Percentiles rank a stretch among this genome's conserved stretches.
Conservation (phyloP, 1,140 invertebrate genomes). For the Mamestra configurata region DNA sequence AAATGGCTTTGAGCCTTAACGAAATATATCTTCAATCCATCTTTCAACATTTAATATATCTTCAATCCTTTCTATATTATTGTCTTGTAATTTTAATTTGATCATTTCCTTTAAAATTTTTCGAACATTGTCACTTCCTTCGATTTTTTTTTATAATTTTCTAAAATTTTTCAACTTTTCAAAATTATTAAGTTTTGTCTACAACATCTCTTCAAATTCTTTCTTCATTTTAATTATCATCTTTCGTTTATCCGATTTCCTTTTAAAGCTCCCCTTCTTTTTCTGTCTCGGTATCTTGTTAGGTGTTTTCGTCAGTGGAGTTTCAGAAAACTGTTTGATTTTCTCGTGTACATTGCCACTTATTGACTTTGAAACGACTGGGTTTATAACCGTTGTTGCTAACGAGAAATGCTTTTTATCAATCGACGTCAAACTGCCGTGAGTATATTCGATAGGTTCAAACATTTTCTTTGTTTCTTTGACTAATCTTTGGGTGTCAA, state of each 20-base stretch:
- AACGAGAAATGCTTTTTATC: conserved; percentile 62
- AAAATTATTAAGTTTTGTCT: conserved; percentile 26
- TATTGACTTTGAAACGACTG: conserved; percentile 68
- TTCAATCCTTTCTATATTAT: conserved; percentile 16
- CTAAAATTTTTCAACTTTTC: background rate
- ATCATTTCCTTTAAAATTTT: background rate
- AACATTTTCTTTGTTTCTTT: conserved; percentile 76
- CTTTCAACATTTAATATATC: conserved; percentile 7
- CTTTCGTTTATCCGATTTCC: conserved; percentile 69
- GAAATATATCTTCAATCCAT: conserved; percentile 9
- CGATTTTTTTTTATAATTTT: background rate
- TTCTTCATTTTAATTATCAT: conserved; percentile 79
- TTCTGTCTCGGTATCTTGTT: conserved; percentile 67
- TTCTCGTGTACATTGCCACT: conserved; percentile 82
- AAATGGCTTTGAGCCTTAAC: conserved; percentile 53
- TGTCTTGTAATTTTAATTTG: background rate
- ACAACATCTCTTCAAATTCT: conserved; percentile 79
- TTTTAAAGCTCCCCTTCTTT: conserved; percentile 72
- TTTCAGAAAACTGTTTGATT: conserved; percentile 83
- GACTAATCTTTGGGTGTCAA: conserved; percentile 60
- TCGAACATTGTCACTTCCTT: background rate
- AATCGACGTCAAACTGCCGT: conserved; percentile 61
- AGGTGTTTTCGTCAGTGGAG: conserved; percentile 62
- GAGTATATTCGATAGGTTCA: conserved; percentile 65
- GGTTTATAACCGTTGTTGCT: conserved; percentile 57